These are phyloP conservation scores for Cyclopterus lumpus DNA, from an alignment of 2,797 vertebrate genomes.

Conservation along the genomic window DNA sequence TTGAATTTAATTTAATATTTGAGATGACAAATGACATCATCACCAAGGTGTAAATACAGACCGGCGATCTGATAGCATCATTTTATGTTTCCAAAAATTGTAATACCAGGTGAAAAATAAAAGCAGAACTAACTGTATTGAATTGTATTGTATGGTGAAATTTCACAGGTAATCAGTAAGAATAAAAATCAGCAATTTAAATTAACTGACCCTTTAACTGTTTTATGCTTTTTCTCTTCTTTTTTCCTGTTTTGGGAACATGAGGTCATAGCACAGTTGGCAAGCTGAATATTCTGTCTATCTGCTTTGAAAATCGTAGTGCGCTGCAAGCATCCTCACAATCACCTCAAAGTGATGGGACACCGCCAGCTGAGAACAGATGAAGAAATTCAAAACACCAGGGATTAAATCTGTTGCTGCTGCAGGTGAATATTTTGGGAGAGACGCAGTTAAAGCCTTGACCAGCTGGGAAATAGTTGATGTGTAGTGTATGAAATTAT, in stretches of 20 bases:
- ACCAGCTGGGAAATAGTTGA: slow-evolving; percentile 9
- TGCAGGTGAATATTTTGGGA: slow-evolving; percentile 30
- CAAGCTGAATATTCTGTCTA: not conserved
- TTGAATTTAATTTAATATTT: too few species aligned
- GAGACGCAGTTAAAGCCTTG: slow-evolving; percentile 10
- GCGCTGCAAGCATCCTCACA: slow-evolving; percentile 15
- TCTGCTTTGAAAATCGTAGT: not conserved
- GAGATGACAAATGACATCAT: too few species aligned
- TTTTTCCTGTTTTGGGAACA: not conserved
- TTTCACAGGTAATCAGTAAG: not conserved
- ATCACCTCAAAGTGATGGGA: not conserved
- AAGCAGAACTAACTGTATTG: not conserved
- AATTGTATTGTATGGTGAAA: not conserved
- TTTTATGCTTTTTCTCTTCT: not conserved
- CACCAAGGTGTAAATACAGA: too few species aligned
- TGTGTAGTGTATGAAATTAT: slow-evolving; percentile 13
- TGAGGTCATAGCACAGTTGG: slow-evolving; percentile 2
- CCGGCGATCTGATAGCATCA: too few species aligned
- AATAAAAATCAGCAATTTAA: too few species aligned
- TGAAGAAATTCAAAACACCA: slow-evolving; percentile 32
- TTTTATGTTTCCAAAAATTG: not conserved
- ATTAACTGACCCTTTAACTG: too few species aligned
- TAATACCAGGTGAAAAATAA: too few species aligned
- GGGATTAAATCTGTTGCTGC: slow-evolving; percentile 18
- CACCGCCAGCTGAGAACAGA: slow-evolving; percentile 25